Base-by-base conservation (phyloP, 2,888 invertebrate species). In the Apamea monoglypha region DNA sequence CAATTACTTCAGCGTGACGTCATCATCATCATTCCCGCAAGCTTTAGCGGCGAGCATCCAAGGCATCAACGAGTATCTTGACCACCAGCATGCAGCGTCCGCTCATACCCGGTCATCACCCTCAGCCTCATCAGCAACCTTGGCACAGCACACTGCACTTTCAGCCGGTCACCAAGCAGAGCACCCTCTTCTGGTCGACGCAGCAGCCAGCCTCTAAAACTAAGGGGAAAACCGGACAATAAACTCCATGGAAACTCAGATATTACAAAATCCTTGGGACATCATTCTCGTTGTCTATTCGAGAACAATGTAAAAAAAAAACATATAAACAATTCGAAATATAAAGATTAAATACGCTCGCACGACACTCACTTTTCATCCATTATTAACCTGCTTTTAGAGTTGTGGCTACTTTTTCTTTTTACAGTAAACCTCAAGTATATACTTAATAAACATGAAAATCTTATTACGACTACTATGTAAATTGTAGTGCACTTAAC, bases 401-500 rank as follows among this genome's bases (percentile, higher is more conserved):
- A 47, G 67, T 67, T 2, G 18, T 44, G 25, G 5, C 32, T 75
- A 25, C 25, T 21, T 18, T 29, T 50, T 50, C 47, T 64, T n/a
- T 50, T 44, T 32, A 40, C 1, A 63, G 40, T 59, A 18, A 67
- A 29, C 18, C 25, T 68, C 2, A 10, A 68, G 16, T 36, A 36
- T 25, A 47, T 63, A 63, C 61, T 72, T 56, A 77, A 40, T 47
- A 83, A 68, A 78, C 44, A 44, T 47, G 21, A 68, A 61, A 53
- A 83, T 47, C n/a, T 59, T 80, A 84, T 72, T 66, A 72, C 40
- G 18, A 32, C 29, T 44, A 63, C 56, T 69, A 63, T 70, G 71
- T 77, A 82, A 53, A 77, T 71, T 86, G 72, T 76, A 84, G 61
- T 72, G 67, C 66, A 80, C 85, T 77, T 77, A 74, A 77, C 81